Conservation (phyloP, 2,888 invertebrate species). For the Philereme vetulata region DNA sequence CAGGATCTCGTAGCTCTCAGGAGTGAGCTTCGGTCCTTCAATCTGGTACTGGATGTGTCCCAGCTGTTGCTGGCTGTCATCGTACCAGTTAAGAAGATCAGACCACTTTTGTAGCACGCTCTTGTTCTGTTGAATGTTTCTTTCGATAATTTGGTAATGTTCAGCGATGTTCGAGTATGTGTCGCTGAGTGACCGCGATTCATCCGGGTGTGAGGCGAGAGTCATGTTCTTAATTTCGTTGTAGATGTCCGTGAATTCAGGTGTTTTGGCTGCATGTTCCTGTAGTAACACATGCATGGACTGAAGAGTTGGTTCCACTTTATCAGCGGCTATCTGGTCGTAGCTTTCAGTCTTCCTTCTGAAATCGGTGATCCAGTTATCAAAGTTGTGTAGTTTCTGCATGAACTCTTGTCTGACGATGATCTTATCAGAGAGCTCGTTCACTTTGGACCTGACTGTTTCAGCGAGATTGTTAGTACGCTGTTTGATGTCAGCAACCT, state of each 20-base stretch:
- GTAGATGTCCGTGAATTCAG: constrained; percentile 90
- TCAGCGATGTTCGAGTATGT: constrained; percentile 90
- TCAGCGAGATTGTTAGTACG: constrained; percentile 90
- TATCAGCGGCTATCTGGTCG: constrained; percentile 91
- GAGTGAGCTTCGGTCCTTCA: constrained; percentile 88
- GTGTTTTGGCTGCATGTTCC: constrained; percentile 93
- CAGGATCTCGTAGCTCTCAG: constrained; percentile 88
- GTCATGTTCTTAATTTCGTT: constrained; percentile 92
- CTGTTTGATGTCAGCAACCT: constrained; percentile 89
- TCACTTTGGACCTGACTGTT: constrained; percentile 89
- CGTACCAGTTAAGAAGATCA: constrained; percentile 91
- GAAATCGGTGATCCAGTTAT: constrained; percentile 91
- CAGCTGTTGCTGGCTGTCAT: constrained; percentile 90
- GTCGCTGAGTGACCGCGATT: constrained; percentile 88
- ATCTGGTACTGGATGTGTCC: constrained; percentile 91
- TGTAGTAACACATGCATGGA: constrained; percentile 91
- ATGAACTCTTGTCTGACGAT: constrained; percentile 93
- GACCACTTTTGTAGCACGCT: constrained; percentile 91
- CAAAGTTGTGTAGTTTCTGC: constrained; percentile 90
- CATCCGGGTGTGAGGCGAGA: constrained; percentile 87
- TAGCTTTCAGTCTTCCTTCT: constrained; percentile 89
- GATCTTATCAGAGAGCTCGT: constrained; percentile 91
- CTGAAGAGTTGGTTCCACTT: constrained; percentile 91
- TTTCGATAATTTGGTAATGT: constrained; percentile 90
- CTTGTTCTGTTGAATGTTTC: constrained; percentile 89